These are phyloP conservation scores for Dynastes tityus DNA, from an alignment of 2,888 invertebrate genomes.

Conservation along the genomic window DNA sequence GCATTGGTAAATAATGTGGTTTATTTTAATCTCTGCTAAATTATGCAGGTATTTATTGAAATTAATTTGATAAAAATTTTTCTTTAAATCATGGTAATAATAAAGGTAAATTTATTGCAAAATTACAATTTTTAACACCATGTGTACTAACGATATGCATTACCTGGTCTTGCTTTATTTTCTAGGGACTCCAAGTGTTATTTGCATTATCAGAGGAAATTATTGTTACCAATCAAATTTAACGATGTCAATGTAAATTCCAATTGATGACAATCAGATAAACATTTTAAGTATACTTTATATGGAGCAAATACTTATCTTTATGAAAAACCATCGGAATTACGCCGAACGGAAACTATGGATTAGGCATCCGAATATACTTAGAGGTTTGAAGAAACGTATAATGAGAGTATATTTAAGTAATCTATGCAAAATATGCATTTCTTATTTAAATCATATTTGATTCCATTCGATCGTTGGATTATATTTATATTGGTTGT, in stretches of 20 bases:
- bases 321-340: conserved; percentile 22
- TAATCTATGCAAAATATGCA: background rate
- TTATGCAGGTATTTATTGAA: too few species aligned
- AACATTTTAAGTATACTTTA: background rate
- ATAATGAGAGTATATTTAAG: conserved; percentile 8
- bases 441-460: background rate
- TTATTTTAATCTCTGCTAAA: too few species aligned
- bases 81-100: too few species aligned
- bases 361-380: conserved; percentile 44
- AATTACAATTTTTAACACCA: too few species aligned
- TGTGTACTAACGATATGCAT: too few species aligned
- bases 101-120: too few species aligned
- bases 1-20: background rate
- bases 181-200: too few species aligned
- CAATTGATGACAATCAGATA: background rate
- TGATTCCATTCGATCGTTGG: background rate
- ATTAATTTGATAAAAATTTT: too few species aligned
- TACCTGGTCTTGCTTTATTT: too few species aligned
- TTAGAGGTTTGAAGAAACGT: conserved; percentile 33
- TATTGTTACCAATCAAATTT: too few species aligned
- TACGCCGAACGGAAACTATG: conserved; percentile 37
- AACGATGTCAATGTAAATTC: too few species aligned
- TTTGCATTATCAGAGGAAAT: too few species aligned
- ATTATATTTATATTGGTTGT: background rate
- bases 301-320: background rate